Evolutionary conservation across 1,140 invertebrate species (phyloP), one percentile per base, ranked within the genome.

Genomic region (Ips typographus): DNA sequence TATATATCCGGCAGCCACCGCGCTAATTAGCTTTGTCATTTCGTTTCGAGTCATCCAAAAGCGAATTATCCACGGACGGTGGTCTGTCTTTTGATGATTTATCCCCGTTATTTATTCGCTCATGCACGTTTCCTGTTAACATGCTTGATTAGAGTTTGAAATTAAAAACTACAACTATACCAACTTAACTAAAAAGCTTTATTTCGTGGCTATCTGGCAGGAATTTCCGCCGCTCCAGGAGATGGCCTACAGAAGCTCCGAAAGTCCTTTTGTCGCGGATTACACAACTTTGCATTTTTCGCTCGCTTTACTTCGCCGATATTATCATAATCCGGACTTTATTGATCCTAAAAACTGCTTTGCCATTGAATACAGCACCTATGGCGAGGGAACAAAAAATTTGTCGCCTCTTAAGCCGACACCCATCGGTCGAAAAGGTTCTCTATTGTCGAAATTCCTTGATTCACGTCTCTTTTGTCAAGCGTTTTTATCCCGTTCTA

Each of bases 361-460:
- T 66, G 53, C 64, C 44, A 66, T 66, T 66, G 42, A 57, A 58
- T 66, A 39, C 64, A 58, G 39, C 37, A 22, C 39, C 2, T 40
- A 55, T 49, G 36, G 40, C 8, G 40, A 43, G 36, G n/a, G 5
- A 56, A 55, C 39, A 53, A 65, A 66, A 66, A 58, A 66, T 43
- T 66, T 66, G 64, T 66, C 64, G 42, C 64, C 41, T 58, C 64
- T 66, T 66, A 66, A 66, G 55, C 64, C 53, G 64, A 66, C 64
- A 66, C 41, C 64, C 55, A 66, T 66, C 64, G 47, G 8, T 66
- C 41, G 55, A 53, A 57, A 66, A 66, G 58, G 52, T 39, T 44
- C 22, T 22, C 64, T 40, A 66, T 66, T 66, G 53, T 66, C 64
- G 64, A 66, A 57, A 66, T 66, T 66, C 64, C 53, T 66, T 65